Evolutionary conservation across 2,113 vertebrate genomes (phyloP).

Genomic region (Clarias magur): DNA sequence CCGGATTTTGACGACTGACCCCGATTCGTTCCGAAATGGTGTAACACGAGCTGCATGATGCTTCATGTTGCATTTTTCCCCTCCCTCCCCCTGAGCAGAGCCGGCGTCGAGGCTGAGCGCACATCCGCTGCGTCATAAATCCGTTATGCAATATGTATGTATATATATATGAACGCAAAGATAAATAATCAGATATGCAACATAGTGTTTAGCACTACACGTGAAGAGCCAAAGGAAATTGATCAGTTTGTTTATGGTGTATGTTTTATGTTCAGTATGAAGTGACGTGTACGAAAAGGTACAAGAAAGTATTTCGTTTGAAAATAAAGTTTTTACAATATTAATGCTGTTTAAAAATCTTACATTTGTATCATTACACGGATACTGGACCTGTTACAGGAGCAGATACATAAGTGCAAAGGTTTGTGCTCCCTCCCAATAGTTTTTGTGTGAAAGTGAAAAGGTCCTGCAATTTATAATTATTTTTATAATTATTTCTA

Average conservation of each 20-base stretch:
- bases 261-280: neutral
- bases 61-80: neutral
- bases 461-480: neutral
- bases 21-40: too few relatives aligned
- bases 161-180: neutral
- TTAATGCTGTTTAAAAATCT: neutral
- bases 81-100: neutral
- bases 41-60: slow-evolving; percentile 27
- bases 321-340: neutral
- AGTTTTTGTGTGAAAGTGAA: neutral
- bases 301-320: neutral
- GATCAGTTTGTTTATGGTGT: neutral
- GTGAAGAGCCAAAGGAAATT: neutral
- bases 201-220: neutral
- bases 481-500: neutral
- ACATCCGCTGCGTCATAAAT: neutral
- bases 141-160: neutral
- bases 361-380: neutral
- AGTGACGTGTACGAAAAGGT: neutral
- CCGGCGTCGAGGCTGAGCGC: neutral
- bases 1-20: slow-evolving; percentile 92
- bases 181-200: slow-evolving; percentile 16
- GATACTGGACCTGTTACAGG: neutral
- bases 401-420: neutral
- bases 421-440: neutral